Base-by-base conservation (phyloP, 2,113 vertebrate species). In the Dermatemys mawii region DNA sequence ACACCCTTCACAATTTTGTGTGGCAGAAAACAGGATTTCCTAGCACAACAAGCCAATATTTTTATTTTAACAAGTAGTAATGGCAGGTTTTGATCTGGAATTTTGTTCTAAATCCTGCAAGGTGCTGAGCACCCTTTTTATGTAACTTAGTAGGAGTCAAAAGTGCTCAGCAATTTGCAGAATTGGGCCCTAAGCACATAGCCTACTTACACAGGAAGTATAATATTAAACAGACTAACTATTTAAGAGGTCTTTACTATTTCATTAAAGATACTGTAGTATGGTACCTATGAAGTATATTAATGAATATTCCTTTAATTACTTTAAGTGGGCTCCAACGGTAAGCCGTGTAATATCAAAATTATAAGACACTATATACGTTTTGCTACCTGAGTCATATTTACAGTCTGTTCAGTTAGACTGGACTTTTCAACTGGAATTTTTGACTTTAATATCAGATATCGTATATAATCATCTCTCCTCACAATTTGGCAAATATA, bases 11-110 rank as follows among this genome's bases (percentile, higher is more conserved):
- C 14, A 84, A 60, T 91, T 95, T 89, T 91, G 79, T 80, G 41
- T 22, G 90, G 29, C 11, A 73, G 4, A 27, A 94, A 85, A 83
- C 44, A 73, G 86, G 73, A 93, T 90, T 95, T 96, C 83, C 81
- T 95, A 54, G 81, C 88, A 86, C 84, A 97, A 93, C 95, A 93
- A 95, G 46, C 67, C 95, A 96, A 93, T 60, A 86, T 90, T 92
- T 83, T n/a, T n/a, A n/a, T 1, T 80, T 94, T 90, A 95, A 92
- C 54, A 90, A 94, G 87, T 92, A 48, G 7, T 96, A 97, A 57
- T 91, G 86, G 26, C 48, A 53, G 1, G 54, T 94, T 80, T 92
- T 35, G 9, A 51, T 35, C 26, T 24, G 11, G 73, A 29, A 76
- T 46, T 44, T 29, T 70, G 11, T 29, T 87, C 55, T 90, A 84